These are phyloP conservation scores for Pristionchus mayeri DNA, from an alignment of 2,888 invertebrate genomes.

Conservation along the genomic window DNA sequence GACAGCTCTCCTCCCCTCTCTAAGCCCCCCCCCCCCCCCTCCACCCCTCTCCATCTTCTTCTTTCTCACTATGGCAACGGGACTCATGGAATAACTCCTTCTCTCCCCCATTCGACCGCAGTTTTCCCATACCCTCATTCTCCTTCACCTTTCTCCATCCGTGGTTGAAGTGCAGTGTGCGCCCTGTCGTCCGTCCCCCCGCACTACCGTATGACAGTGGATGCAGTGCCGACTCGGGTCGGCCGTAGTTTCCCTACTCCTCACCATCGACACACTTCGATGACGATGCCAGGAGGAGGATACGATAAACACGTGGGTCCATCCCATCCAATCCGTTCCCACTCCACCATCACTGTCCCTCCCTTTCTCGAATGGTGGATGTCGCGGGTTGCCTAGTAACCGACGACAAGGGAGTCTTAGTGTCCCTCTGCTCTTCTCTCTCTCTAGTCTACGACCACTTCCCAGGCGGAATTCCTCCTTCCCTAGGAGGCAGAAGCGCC, in stretches of 20 bases:
- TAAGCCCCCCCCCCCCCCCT: background rate
- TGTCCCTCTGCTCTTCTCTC: background rate
- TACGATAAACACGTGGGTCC: conserved; percentile 38
- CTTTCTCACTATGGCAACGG: conserved; percentile 42
- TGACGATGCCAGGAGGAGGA: conserved; percentile 29
- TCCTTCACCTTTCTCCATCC: background rate
- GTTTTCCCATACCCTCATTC: background rate
- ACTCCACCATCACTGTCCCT: too few species aligned
- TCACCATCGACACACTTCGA: conserved; percentile 7
- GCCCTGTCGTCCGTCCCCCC: background rate
- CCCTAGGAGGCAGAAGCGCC: background rate
- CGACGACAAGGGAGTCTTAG: background rate
- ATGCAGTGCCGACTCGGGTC: background rate
- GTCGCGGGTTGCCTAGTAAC: conserved; percentile 27
- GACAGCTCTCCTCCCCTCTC: background rate
- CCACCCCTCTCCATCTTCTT: background rate
- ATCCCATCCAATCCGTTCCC: too few species aligned
- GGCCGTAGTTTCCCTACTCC: conserved; percentile 5
- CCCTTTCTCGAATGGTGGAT: too few species aligned
- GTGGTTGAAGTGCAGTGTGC: background rate
- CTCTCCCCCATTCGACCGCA: background rate
- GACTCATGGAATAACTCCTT: background rate
- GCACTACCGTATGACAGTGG: conserved; percentile 26
- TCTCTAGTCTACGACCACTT: background rate
- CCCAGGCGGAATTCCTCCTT: background rate